Percentiles rank a stretch among this genome's conserved stretches.
phyloP scores from a whole-genome alignment of 2,888 invertebrate species.

The Plebejus melissa region DNA sequence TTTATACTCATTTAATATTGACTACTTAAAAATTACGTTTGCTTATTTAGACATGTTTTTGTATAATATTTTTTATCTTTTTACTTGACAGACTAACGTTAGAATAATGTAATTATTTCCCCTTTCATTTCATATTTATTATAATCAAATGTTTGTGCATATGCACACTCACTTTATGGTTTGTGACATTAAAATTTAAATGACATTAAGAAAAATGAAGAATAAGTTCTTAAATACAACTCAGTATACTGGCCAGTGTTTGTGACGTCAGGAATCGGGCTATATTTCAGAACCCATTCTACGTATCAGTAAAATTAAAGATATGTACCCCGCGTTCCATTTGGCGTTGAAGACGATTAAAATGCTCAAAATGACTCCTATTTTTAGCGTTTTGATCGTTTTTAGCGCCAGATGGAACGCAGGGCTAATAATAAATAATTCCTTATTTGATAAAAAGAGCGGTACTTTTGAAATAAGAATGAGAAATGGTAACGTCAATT shows the following conservation, averaged over 20 bases:
- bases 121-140: background rate
- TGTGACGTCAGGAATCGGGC: too few species aligned
- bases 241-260: background rate
- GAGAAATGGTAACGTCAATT: constrained; percentile 30
- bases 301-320: too few species aligned
- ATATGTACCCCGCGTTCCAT: too few species aligned
- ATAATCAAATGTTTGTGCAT: background rate
- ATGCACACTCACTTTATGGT: background rate
- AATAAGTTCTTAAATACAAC: background rate
- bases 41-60: background rate
- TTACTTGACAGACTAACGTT: background rate
- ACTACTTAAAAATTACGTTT: background rate
- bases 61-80: background rate
- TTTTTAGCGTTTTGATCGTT: too few species aligned
- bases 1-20: background rate
- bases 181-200: background rate
- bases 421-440: too few species aligned
- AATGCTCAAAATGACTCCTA: too few species aligned
- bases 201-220: background rate
- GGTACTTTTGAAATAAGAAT: constrained; percentile 22
- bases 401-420: too few species aligned
- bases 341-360: too few species aligned
- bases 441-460: background rate
- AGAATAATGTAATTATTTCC: background rate
- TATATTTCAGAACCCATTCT: too few species aligned